A percentile compares a stretch with the other conserved stretches of the same genome.
These are phyloP conservation scores for Coleophora flavipennella DNA, from an alignment of 2,888 invertebrate genomes.

Conservation along the genomic window DNA sequence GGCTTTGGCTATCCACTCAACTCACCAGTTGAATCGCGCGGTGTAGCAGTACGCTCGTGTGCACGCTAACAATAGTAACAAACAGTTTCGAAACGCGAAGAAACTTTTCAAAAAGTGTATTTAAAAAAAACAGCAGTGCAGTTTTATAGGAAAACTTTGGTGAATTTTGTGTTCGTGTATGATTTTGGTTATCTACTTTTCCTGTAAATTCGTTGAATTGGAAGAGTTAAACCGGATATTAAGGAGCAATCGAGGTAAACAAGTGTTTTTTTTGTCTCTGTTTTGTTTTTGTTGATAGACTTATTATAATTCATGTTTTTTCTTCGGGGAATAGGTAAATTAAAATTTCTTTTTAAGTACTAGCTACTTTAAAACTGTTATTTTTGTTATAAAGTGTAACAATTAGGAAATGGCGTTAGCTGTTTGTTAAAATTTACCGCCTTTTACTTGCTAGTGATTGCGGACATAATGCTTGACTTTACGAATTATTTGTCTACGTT, in stretches of 20 bases:
- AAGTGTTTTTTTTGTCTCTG: constrained; percentile 13
- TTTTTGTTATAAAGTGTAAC: no score
- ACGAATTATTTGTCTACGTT: no score
- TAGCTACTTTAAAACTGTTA: no score
- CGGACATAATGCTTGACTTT: no score
- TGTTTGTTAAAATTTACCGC: no score
- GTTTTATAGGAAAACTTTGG: no score
- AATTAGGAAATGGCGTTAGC: no score
- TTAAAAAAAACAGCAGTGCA: constrained; percentile 1
- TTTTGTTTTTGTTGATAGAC: constrained; percentile 8
- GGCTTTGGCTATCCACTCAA: not conserved
- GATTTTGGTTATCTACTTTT: constrained; percentile 18
- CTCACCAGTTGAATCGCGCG: constrained; percentile 38
- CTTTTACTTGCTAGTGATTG: no score
- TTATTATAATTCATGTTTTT: not conserved
- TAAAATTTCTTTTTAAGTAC: no score
- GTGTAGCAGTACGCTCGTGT: constrained; percentile 29
- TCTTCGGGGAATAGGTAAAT: no score
- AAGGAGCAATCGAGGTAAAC: constrained; percentile 23
- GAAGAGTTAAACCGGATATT: constrained; percentile 17
- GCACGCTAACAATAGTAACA: constrained; percentile 20
- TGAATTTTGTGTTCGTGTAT: constrained; percentile 14
- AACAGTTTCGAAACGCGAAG: not conserved
- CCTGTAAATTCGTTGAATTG: constrained; percentile 9
- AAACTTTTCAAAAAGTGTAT: not conserved